Base-by-base conservation (phyloP, 2,797 vertebrate genomes). In the Rhabdomys pumilio region DNA sequence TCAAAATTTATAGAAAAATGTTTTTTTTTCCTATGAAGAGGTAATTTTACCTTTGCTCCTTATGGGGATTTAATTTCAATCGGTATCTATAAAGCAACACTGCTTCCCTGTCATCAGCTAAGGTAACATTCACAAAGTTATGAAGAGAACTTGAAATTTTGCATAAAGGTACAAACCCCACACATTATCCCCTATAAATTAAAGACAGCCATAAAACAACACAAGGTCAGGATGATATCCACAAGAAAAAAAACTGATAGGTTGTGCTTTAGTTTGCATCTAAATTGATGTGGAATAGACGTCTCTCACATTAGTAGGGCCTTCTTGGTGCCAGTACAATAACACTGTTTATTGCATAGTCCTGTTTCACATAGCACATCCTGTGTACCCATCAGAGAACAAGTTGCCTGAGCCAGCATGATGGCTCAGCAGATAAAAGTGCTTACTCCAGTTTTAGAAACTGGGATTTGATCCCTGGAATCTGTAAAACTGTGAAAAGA, bases 41-140 rank as follows among this genome's bases (percentile, higher is more conserved):
- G 57, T 77, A 20, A 83, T 34, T 34, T 83, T 34, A 63, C 4
- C 6, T n/a, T 76, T 72, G 72, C 2, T 93, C 34, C 81, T 83
- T 31, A 53, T 2, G 31, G 7, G 15, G 76, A 76, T 50, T 95
- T 77, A 87, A 72, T 92, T 89, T 87, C 72, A 83, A 79, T 34
- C 63, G 38, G 41, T 26, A 81, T 8, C 34, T 69, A 57, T n/a
- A 29, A 86, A n/a, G 31, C 19, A 91, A 61, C n/a, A 82, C 8
- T 13, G 24, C 11, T 41, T 90, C 2, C 55, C 5, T 50, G 53
- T 55, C n/a, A 75, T 83, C 65, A 86, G 63, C 24, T 89, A 84
- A 96, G 79, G 92, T 80, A 93, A 83, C 81, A 75, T 57, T 81
- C 85, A 50, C 87, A 95, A 34, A 90, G 41, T 50, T 75, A 14